A percentile compares a stretch with the other conserved stretches of the same genome.
Evolutionary conservation across 2,113 vertebrate species (phyloP).

Genomic region (Todiramphus saurophagus): DNA sequence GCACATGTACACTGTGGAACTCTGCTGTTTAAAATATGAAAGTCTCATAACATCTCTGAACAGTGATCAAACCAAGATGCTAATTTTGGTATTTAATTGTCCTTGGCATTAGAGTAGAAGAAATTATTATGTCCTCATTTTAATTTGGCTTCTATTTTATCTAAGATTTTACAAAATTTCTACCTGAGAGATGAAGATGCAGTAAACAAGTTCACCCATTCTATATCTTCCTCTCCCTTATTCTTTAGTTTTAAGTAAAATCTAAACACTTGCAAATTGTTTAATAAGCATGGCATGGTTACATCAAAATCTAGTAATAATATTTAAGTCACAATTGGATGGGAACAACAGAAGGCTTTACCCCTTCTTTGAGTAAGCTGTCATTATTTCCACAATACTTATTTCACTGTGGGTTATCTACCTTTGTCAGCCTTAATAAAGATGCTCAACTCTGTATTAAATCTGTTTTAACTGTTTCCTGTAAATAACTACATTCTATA

Average conservation of each 20-base stretch:
- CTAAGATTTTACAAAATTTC: not conserved
- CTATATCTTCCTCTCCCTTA: not conserved
- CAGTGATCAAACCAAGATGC: not conserved
- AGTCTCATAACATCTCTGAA: not conserved
- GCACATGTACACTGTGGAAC: not conserved
- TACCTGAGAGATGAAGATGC: not conserved
- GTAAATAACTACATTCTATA: not conserved
- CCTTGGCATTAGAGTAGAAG: not conserved
- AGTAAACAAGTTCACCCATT: not conserved
- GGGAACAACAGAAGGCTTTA: not conserved
- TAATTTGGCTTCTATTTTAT: not conserved
- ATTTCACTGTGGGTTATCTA: not conserved
- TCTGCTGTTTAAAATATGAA: not conserved
- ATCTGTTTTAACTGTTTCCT: not conserved
- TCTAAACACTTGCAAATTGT: not conserved
- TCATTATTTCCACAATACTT: not conserved
- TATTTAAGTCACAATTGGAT: not conserved
- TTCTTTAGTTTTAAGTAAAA: not conserved
- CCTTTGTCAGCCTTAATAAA: not conserved
- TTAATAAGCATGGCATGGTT: not conserved
- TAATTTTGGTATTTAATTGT: not conserved
- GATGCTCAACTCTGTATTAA: not conserved
- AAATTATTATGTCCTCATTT: not conserved
- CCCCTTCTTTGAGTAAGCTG: not conserved
- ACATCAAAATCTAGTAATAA: not conserved